Base-by-base conservation (phyloP, 1,140 invertebrate genomes). In the Steinernema khuongi region DNA sequence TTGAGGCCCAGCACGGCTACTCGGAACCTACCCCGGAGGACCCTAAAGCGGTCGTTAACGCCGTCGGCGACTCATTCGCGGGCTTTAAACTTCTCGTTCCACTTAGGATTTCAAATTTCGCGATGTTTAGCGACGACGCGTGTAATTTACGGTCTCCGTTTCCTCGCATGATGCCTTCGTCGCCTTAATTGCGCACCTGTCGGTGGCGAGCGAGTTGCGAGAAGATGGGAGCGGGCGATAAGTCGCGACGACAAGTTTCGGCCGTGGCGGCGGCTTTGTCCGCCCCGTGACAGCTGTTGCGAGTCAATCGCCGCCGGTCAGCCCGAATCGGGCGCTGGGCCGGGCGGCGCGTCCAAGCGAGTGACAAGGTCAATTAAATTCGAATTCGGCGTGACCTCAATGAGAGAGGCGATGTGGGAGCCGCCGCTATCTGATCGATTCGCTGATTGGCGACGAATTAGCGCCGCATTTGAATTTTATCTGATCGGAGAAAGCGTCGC, bases 301-400 rank as follows among this genome's bases (percentile, higher is more conserved):
- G 50, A 60, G 50, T 60, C 19, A 60, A 60, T 60, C 50, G 50
- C n/a, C n/a, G n/a, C n/a, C n/a, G n/a, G n/a, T n/a, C n/a, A 41
- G 36, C n/a, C n/a, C 36, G 36, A 41, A 41, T 41, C 36, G 36
- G 36, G n/a, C 36, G 36, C 7, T 41, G 7, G 7, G 36, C 36
- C 7, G 36, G 2, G 50, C 50, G 50, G 22, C 4, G 50, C 26
- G 50, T 60, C 11, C 14, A 22, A n/a, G n/a, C n/a, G 50, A 60
- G 11, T 60, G 50, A 60, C 50, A 60, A 60, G 50, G 50, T 60
- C 50, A 60, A 60, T 60, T 60, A 60, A 60, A 60, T 60, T 60
- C 19, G 22, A 60, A 60, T 60, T 60, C 26, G 4, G 50, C 14
- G 22, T 60, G 50, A 60, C 50, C 50, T 60, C 50, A 60, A 60